Evolutionary conservation across 1,140 invertebrate genomes (phyloP).

Genomic region (Cotesia typhae): DNA sequence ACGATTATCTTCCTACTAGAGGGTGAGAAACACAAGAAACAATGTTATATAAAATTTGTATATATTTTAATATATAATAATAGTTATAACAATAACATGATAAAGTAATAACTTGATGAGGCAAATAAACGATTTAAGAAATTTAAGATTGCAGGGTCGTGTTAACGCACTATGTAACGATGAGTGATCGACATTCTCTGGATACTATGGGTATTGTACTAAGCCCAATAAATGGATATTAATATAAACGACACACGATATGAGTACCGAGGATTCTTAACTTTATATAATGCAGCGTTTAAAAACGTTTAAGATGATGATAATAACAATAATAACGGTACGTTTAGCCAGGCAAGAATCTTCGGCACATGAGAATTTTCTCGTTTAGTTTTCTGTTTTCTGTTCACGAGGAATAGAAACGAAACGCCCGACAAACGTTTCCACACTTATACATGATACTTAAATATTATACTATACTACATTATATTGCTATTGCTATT

Average conservation of each 20-base stretch:
- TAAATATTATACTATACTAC: not conserved
- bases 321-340: conserved; percentile 12
- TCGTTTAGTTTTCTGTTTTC: not conserved
- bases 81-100: not conserved
- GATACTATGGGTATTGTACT: too few relatives aligned
- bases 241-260: not conserved
- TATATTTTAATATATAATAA: too few relatives aligned
- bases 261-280: not conserved
- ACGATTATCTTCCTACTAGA: not conserved
- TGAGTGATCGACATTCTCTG: conserved; percentile 34
- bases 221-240: not conserved
- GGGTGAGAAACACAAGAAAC: conserved; percentile 18
- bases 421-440: conserved; percentile 1
- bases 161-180: conserved; percentile 5
- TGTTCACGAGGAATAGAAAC: too few relatives aligned
- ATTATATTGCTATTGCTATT: too few relatives aligned
- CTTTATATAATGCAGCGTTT: not conserved
- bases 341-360: conserved; percentile 19
- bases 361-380: conserved; percentile 22
- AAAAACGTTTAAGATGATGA: not conserved
- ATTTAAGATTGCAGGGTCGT: conserved; percentile 36
- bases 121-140: conserved; percentile 31
- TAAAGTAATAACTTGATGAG: conserved; percentile 42
- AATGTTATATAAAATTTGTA: not conserved
- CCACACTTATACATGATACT: not conserved